Evolutionary conservation across 2,113 vertebrate species (phyloP).

Genomic region (Microcebus lehilahytsara): DNA sequence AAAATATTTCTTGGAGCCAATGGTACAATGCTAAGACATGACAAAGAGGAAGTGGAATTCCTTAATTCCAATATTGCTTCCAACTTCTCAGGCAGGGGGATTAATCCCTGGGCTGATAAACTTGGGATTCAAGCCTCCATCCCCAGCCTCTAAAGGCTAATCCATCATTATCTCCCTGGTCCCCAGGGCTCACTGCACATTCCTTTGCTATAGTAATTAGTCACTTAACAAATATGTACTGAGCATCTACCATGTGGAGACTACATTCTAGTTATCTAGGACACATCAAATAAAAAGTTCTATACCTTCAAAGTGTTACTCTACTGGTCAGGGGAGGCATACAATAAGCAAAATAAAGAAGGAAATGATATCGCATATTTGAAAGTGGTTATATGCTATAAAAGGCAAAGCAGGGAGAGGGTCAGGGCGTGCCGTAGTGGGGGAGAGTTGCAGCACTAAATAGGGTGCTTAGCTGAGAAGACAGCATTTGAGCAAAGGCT

Average conservation of each 20-base stretch:
- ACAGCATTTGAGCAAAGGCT: not conserved
- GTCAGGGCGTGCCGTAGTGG: rapidly evolving
- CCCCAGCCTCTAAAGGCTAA: not conserved
- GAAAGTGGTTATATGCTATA: not conserved
- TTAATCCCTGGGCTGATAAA: not conserved
- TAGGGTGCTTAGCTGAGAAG: not conserved
- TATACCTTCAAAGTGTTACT: not conserved
- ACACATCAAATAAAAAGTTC: not conserved
- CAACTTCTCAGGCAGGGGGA: not conserved
- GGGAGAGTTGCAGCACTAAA: not conserved
- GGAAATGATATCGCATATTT: not conserved
- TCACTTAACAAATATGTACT: not conserved
- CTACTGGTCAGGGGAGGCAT: not conserved
- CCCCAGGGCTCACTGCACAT: not conserved
- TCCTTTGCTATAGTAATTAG: not conserved
- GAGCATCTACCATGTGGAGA: not conserved
- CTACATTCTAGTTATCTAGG: not conserved
- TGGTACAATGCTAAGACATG: not conserved
- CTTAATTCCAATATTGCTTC: not conserved
- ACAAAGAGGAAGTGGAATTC: not conserved
- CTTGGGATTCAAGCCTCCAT: not conserved
- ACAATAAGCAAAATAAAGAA: not conserved
- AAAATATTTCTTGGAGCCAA: not conserved
- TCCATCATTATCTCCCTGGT: not conserved
- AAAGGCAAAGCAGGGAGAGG: not conserved